Evolutionary conservation across 2,888 invertebrate species (phyloP).

Genomic region (Meta bourneti): DNA sequence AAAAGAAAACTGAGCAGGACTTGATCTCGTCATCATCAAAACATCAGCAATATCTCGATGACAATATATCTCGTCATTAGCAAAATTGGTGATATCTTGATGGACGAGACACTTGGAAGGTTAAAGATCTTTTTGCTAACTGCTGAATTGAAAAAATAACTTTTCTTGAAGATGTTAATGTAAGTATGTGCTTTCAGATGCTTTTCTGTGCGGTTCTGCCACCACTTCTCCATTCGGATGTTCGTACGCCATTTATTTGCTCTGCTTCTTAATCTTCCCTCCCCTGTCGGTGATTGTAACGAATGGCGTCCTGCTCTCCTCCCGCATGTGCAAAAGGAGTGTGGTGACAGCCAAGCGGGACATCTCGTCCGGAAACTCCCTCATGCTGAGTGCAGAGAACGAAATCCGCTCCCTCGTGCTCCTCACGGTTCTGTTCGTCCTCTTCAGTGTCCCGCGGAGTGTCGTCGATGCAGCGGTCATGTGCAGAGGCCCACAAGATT

Average conservation of each 20-base stretch:
- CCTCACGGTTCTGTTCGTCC: conserved; percentile 1
- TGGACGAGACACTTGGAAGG: too few species aligned
- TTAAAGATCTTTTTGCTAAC: too few species aligned
- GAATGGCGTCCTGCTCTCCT: neutral
- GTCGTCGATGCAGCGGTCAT: conserved; percentile 14
- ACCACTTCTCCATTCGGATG: conserved; percentile 42
- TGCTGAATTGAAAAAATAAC: neutral
- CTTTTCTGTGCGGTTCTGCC: conserved; percentile 28
- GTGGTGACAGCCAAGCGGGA: neutral
- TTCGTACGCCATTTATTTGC: conserved; percentile 36
- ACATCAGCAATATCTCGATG: too few species aligned
- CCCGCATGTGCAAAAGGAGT: neutral
- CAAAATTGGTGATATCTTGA: too few species aligned
- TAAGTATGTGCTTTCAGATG: conserved; percentile 35
- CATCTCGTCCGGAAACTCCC: conserved; percentile 26
- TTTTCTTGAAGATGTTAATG: neutral
- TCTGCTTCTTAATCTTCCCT: conserved; percentile 41
- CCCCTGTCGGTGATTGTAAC: conserved; percentile 29
- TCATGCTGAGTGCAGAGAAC: conserved; percentile 22
- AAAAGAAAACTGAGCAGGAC: too few species aligned
- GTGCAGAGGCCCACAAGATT: conserved; percentile 4
- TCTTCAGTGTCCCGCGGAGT: conserved; percentile 39
- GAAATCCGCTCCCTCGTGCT: conserved; percentile 40
- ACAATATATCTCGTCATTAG: too few species aligned
- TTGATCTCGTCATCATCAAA: too few species aligned